Percentiles rank a stretch among this genome's conserved stretches.
Evolutionary conservation across 2,888 invertebrate species (phyloP).

Genomic region (Trissolcus brochymenae): DNA sequence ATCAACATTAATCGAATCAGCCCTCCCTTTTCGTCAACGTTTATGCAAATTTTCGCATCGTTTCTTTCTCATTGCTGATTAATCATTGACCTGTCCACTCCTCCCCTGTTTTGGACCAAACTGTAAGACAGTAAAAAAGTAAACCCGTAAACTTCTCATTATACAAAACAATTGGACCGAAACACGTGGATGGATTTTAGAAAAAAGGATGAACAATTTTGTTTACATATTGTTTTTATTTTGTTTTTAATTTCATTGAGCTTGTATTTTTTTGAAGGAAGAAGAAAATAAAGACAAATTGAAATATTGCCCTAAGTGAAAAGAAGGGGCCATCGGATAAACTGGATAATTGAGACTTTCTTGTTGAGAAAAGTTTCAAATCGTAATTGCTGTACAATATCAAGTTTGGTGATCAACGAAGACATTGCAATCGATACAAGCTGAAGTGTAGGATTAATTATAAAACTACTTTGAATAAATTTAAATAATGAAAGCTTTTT

Average conservation of each 20-base stretch:
- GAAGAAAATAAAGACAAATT: too few species aligned
- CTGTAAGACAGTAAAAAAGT: neutral
- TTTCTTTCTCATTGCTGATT: slow-evolving; percentile 19
- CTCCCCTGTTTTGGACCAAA: neutral
- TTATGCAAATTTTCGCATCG: slow-evolving; percentile 33
- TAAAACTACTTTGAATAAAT: slow-evolving; percentile 41
- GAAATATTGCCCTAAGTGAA: neutral
- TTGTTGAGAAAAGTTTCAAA: slow-evolving; percentile 22
- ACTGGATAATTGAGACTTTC: slow-evolving; percentile 13
- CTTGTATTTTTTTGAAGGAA: too few species aligned
- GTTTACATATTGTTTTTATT: too few species aligned
- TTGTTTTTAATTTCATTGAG: too few species aligned
- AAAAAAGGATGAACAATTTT: too few species aligned
- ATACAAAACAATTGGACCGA: neutral
- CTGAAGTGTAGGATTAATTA: slow-evolving; percentile 26
- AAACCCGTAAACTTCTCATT: neutral
- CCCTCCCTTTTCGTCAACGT: slow-evolving; percentile 23
- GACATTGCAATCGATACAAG: slow-evolving; percentile 33
- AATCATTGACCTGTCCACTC: slow-evolving; percentile 4
- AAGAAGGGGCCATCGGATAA: slow-evolving; percentile 7
- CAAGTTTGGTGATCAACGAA: slow-evolving; percentile 30
- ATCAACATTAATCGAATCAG: slow-evolving; percentile 46
- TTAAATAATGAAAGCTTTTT: slow-evolving; percentile 30
- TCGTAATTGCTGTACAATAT: slow-evolving; percentile 35
- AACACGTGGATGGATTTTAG: neutral